phyloP scores from a whole-genome alignment of 2,113 vertebrate genomes.

The Argyrosomus japonicus region DNA sequence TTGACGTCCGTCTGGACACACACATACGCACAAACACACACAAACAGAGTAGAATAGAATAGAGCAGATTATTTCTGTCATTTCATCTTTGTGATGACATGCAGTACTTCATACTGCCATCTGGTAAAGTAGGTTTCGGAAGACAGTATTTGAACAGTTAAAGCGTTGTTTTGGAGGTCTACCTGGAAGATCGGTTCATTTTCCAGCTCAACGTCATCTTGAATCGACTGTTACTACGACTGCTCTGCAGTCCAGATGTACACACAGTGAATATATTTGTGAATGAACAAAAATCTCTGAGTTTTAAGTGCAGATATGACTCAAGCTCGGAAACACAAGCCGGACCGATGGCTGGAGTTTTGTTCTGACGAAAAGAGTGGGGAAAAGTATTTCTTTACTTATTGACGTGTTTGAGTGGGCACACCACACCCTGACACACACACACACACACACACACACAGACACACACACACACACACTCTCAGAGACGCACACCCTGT shows the following conservation, averaged over 20 bases:
- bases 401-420: slow-evolving; percentile 60
- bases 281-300: slow-evolving; percentile 23
- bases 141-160: background rate
- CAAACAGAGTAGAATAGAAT: slow-evolving; percentile 30
- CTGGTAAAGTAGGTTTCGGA: background rate
- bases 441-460: slow-evolving; percentile 34
- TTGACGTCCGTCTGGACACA: slow-evolving; percentile 75
- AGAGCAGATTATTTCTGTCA: background rate
- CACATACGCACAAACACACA: slow-evolving; percentile 32
- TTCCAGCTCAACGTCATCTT: background rate
- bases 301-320: slow-evolving; percentile 23
- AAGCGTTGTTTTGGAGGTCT: background rate
- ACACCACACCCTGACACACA: slow-evolving; percentile 45
- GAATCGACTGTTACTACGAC: background rate
- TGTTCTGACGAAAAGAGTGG: slow-evolving; percentile 28
- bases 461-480: slow-evolving; percentile 32
- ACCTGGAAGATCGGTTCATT: background rate
- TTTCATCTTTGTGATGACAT: slow-evolving; percentile 1
- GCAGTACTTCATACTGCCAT: slow-evolving; percentile 3
- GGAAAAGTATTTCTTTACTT: slow-evolving; percentile 52
- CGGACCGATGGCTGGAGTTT: slow-evolving; percentile 6
- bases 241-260: background rate
- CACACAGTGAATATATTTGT: slow-evolving; percentile 4
- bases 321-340: slow-evolving; percentile 37
- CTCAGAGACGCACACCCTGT: slow-evolving; percentile 40